Evolutionary conservation across 2,113 vertebrate genomes (phyloP).

Genomic region (Vulpes vulpes): DNA sequence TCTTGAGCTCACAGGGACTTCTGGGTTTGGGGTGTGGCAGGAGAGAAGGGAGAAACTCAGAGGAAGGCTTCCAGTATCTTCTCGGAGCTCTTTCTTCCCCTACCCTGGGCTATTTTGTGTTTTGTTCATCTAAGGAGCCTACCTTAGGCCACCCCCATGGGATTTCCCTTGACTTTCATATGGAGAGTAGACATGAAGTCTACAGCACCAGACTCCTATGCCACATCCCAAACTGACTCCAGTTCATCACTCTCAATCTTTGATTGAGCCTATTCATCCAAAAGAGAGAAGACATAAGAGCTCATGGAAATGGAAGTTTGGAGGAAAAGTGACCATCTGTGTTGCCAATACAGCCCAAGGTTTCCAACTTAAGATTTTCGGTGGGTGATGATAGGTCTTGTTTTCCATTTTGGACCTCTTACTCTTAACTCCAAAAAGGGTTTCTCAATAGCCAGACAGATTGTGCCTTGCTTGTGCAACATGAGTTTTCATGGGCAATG

Average conservation of each 20-base stretch:
- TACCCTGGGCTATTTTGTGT: neutral
- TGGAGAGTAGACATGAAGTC: neutral
- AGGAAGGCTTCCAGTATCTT: neutral
- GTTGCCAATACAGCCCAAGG: neutral
- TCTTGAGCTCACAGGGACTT: neutral
- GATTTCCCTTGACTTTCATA: conserved; percentile 18
- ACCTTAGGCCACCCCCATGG: neutral
- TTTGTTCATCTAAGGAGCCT: conserved; percentile 13
- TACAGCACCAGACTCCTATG: neutral
- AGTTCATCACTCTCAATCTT: neutral
- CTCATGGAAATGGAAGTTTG: neutral
- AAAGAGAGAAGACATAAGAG: neutral
- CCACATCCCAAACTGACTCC: neutral
- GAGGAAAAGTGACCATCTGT: neutral
- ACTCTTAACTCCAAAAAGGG: neutral
- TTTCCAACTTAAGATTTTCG: neutral
- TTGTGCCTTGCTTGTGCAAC: neutral
- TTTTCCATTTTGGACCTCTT: neutral
- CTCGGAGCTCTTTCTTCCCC: neutral
- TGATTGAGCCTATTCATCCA: neutral
- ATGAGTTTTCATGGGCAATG: neutral
- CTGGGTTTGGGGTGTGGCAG: neutral
- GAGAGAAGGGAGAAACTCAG: neutral
- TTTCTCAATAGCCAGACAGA: neutral
- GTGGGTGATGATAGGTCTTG: neutral